Percentiles rank a stretch among this genome's conserved stretches.
Conservation (phyloP, 2,113 vertebrate genomes). For the Gymnorhina tibicen region DNA sequence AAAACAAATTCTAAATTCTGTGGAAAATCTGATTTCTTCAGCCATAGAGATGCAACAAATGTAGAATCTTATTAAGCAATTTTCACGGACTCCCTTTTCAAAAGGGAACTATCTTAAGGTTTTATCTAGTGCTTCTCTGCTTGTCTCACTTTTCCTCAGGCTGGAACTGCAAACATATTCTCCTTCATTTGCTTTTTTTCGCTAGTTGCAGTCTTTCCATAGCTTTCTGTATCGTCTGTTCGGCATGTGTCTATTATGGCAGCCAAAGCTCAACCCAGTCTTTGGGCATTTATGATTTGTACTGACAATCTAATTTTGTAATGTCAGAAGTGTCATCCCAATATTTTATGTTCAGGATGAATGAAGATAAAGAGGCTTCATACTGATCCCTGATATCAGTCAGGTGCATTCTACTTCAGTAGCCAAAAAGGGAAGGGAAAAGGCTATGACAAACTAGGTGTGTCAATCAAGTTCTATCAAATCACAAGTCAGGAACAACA, state of each 20-base stretch:
- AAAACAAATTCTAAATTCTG: constrained; percentile 1
- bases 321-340: background rate
- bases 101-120: background rate
- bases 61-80: background rate
- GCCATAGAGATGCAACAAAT: background rate
- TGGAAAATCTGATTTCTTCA: background rate
- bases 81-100: background rate
- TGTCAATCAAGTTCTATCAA: background rate
- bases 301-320: constrained; percentile 2
- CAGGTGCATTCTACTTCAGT: background rate
- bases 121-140: background rate
- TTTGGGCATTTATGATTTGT: background rate
- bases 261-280: background rate
- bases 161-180: background rate
- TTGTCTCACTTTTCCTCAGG: background rate
- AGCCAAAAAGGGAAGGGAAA: background rate
- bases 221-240: background rate
- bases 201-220: background rate
- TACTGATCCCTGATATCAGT: background rate
- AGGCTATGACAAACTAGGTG: background rate
- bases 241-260: background rate
- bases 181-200: background rate
- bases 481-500: background rate
- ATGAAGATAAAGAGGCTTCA: background rate
- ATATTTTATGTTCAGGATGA: background rate